phyloP scores from a whole-genome alignment of 2,113 vertebrate genomes.

The Archocentrus centrarchus region DNA sequence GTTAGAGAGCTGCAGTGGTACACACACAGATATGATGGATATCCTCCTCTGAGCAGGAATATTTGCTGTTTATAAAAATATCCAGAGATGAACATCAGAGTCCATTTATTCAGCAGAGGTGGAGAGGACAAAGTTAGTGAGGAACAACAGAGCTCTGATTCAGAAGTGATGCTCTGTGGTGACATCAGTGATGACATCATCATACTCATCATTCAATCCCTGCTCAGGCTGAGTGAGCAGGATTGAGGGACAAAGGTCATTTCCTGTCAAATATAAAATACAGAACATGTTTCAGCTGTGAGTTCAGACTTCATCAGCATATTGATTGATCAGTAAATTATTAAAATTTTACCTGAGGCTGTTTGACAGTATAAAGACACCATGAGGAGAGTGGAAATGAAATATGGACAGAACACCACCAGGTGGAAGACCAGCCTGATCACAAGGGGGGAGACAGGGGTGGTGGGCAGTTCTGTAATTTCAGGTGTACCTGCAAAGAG shows the following conservation, averaged over 20 bases:
- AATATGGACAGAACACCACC: neutral
- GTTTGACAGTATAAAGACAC: neutral
- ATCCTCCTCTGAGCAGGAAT: no score
- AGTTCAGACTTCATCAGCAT: no score
- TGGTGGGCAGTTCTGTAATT: no score
- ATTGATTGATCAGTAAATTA: no score
- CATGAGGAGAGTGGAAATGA: neutral
- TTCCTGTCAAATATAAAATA: neutral
- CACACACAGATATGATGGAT: no score
- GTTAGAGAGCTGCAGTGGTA: no score
- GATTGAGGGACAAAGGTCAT: fast-evolving
- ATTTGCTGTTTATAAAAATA: no score
- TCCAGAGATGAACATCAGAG: no score
- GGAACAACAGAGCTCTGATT: neutral
- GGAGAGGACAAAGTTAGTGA: neutral
- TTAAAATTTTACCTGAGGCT: neutral
- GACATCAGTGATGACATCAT: neutral
- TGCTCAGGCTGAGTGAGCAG: fast-evolving
- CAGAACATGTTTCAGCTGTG: no score
- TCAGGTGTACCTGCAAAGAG: no score
- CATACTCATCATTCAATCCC: neutral
- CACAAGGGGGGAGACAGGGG: neutral
- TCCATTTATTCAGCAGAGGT: neutral
- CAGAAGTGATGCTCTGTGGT: neutral
- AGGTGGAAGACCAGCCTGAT: neutral